A percentile compares a stretch with the other conserved stretches of the same genome.
Conservation (phyloP, 2,797 vertebrate species). For the Anableps anableps region DNA sequence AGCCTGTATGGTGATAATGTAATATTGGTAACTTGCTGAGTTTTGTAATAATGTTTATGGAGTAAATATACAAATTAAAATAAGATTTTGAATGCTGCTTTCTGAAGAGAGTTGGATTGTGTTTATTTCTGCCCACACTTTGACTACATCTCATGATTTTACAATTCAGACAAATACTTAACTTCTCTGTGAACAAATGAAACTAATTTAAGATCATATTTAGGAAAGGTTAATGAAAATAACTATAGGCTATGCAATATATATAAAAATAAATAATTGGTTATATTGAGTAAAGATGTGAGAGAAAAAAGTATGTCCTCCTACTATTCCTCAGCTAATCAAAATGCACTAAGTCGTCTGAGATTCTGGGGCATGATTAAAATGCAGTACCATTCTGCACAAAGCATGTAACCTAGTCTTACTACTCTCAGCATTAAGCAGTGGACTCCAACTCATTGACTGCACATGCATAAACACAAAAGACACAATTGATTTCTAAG, state of each 20-base stretch:
- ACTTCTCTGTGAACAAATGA: constrained; percentile 6
- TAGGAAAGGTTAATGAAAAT: neutral
- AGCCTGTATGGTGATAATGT: constrained; percentile 99
- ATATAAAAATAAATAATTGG: neutral
- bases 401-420: neutral
- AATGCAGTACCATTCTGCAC: neutral
- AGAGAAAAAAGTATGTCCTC: neutral
- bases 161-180: constrained; percentile 13
- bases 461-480: neutral
- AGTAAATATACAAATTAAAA: constrained; percentile 99
- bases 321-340: neutral
- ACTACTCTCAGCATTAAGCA: neutral
- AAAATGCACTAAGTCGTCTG: neutral
- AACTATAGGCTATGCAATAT: neutral
- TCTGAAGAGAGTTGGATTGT: constrained; percentile 84
- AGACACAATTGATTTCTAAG: neutral
- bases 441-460: neutral
- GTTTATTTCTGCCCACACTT: constrained; percentile 65
- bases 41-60: constrained; percentile 99
- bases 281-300: neutral
- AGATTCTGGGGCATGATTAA: neutral
- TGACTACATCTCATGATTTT: constrained; percentile 3
- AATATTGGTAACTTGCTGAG: constrained; percentile 99
- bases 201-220: too few relatives aligned
- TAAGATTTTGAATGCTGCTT: constrained; percentile 98